These are phyloP conservation scores for Hemibagrus guttatus DNA, from an alignment of 2,797 vertebrate genomes.

Conservation along the genomic window DNA sequence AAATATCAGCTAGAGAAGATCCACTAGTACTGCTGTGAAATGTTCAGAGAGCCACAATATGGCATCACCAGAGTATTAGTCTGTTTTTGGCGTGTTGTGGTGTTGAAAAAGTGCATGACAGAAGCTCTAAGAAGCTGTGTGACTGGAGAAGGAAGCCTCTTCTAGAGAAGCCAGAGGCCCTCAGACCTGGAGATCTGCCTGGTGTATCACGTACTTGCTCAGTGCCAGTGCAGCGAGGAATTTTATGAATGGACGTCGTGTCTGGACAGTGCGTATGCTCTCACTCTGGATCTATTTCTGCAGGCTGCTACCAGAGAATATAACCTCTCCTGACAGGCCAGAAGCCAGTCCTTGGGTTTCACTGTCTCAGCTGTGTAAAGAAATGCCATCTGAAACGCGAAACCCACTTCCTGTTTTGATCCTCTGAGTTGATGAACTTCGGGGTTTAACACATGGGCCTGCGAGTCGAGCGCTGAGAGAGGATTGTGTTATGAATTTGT, in stretches of 20 bases:
- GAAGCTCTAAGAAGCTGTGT: neutral
- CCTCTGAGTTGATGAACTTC: slow-evolving; percentile 25
- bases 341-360: slow-evolving; percentile 37
- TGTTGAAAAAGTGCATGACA: neutral
- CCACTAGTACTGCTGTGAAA: neutral
- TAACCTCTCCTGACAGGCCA: slow-evolving; percentile 2
- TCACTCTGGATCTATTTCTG: slow-evolving; percentile 28
- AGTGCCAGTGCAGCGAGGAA: slow-evolving; percentile 4
- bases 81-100: no score
- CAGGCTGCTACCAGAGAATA: slow-evolving; percentile 20
- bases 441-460: slow-evolving; percentile 12
- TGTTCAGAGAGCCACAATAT: neutral
- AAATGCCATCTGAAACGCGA: slow-evolving; percentile 55
- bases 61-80: neutral
- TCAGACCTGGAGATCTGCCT: neutral
- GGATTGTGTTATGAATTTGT: neutral
- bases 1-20: neutral
- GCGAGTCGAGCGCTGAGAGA: neutral
- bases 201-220: neutral
- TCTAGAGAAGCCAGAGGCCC: neutral
- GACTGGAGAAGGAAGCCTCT: neutral
- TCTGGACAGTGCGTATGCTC: slow-evolving; percentile 32
- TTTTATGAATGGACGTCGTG: slow-evolving; percentile 40
- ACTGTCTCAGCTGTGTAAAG: slow-evolving; percentile 38
- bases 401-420: slow-evolving; percentile 56